Evolutionary conservation across 2,888 invertebrate species (phyloP), one percentile per base, ranked within the genome.

Genomic region (Philaethria dido): DNA sequence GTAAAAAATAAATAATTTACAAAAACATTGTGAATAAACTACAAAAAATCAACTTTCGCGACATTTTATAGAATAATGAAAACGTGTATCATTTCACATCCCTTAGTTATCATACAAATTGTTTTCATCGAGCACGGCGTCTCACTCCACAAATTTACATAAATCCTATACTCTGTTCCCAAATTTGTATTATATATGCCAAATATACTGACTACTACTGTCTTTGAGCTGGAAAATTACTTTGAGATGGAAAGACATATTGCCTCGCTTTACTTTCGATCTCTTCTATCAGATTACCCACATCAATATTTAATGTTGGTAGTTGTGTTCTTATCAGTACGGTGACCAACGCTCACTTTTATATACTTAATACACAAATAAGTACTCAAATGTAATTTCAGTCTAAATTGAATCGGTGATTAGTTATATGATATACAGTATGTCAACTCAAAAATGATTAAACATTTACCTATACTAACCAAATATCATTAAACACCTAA

Each of bases 81-180:
- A 42, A 42, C n/a, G 9, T 44, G 60, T 60, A 45, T 45, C 29
- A 64, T 62, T 66, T 47, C 52, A 45, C 39, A 62, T 59, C 62
- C 64, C 62, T 52, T 68, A 68, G 62, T 70, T 65, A 70, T 45
- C 70, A 70, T 68, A 68, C 60, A 70, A 70, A 70, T 70, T 70
- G 68, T 70, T 68, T 68, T 57, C 68, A 62, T 70, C 62, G 47
- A 70, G 64, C 62, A 54, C 39, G 42, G 59, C 62, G 22, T 54
- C 62, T 68, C 62, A 62, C 65, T 59, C 20, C 59, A 54, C 42
- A 54, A 62, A 68, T 70, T 68, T 62, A 59, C 70, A 68, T 70
- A 70, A 68, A 67, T 68, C 64, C 42, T 59, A 65, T 68, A 68
- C 22, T 62, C 59, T 65, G 64, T 45, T 64, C 55, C 57, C 55